phyloP scores from a whole-genome alignment of 2,113 vertebrate genomes.

The Xenotilapia leptura region DNA sequence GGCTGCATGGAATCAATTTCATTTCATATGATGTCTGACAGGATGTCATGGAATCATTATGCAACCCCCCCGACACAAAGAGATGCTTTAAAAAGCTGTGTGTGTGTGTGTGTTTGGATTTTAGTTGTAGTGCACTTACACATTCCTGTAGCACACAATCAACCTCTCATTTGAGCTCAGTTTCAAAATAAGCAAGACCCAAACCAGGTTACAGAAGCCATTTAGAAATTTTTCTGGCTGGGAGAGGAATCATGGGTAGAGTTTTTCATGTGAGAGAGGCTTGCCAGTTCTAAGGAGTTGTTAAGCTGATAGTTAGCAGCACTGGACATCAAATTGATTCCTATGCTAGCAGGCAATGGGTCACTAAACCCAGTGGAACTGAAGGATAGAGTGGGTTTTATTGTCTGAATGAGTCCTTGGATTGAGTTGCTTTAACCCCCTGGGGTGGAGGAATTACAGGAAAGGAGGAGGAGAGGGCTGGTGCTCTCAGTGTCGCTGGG shows the following conservation, averaged over 20 bases:
- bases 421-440: slow-evolving; percentile 8
- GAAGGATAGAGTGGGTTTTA: slow-evolving; percentile 11
- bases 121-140: background rate
- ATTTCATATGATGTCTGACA: slow-evolving; percentile 55
- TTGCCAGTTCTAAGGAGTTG: background rate
- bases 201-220: slow-evolving; percentile 15
- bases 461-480: background rate
- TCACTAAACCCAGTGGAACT: background rate
- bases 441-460: background rate
- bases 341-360: background rate
- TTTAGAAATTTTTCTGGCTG: background rate
- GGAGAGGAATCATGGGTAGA: background rate
- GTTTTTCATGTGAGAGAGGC: background rate
- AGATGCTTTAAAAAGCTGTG: slow-evolving; percentile 24
- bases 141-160: slow-evolving; percentile 16
- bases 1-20: slow-evolving; percentile 48
- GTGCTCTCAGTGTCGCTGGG: background rate
- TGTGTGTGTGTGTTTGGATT: background rate
- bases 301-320: slow-evolving; percentile 1
- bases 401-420: slow-evolving; percentile 4
- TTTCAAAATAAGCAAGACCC: background rate
- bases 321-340: slow-evolving; percentile 8
- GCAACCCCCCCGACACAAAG: slow-evolving; percentile 52
- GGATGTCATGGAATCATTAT: slow-evolving; percentile 51
- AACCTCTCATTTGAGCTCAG: slow-evolving; percentile 7